A percentile compares a stretch with the other conserved stretches of the same genome.
phyloP scores from a whole-genome alignment of 2,888 invertebrate genomes.

The Phortica okadai region DNA sequence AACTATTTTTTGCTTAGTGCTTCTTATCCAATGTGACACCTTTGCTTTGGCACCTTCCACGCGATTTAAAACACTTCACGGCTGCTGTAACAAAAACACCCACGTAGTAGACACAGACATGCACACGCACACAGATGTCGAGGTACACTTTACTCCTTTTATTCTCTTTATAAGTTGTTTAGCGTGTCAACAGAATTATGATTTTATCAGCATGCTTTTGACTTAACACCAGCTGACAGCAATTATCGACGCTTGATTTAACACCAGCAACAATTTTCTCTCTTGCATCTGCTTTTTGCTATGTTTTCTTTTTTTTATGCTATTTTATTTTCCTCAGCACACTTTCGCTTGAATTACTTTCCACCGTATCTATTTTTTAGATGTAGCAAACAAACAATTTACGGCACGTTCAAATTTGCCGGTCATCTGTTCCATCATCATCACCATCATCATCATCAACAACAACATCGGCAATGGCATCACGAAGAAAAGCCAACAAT shows the following conservation, averaged over 20 bases:
- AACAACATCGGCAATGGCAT: not conserved
- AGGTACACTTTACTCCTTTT: constrained; percentile 41
- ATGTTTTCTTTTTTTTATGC: not conserved
- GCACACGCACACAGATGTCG: not conserved
- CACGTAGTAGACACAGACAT: too few relatives aligned
- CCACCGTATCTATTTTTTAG: not conserved
- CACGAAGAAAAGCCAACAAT: not conserved
- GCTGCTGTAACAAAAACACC: too few relatives aligned
- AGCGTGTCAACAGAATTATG: constrained; percentile 35
- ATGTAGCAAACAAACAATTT: constrained; percentile 26
- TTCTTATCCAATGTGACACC: not conserved
- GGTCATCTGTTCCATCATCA: constrained; percentile 19
- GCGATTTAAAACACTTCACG: too few relatives aligned
- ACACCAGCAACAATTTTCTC: constrained; percentile 27
- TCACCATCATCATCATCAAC: not conserved
- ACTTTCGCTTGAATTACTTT: constrained; percentile 12
- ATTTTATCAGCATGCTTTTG: constrained; percentile 37
- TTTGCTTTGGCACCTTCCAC: too few relatives aligned
- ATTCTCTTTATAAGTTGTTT: constrained; percentile 35
- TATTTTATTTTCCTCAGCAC: constrained; percentile 25
- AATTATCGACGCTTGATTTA: constrained; percentile 44
- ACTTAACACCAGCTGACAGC: constrained; percentile 34
- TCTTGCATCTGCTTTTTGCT: not conserved
- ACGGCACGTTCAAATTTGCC: constrained; percentile 16
- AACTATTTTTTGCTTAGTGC: constrained; percentile 19